Percentiles rank a stretch among this genome's conserved stretches.
Evolutionary conservation across 2,797 vertebrate species (phyloP).

Genomic region (Anguilla megastoma): DNA sequence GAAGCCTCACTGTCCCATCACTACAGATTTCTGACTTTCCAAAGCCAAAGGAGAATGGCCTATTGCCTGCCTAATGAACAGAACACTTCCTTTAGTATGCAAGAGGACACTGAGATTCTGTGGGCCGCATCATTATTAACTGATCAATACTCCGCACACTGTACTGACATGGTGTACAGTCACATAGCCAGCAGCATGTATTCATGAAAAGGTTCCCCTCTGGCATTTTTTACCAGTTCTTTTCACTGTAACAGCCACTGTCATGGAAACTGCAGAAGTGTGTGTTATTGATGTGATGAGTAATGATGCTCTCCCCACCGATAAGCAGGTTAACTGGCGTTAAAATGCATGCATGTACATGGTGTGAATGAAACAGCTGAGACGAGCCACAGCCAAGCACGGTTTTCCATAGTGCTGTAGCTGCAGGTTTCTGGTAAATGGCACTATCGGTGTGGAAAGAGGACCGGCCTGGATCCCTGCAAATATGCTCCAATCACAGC

Average conservation of each 20-base stretch:
- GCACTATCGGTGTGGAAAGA: neutral
- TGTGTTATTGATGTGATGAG: neutral
- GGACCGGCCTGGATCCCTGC: neutral
- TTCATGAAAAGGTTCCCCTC: neutral
- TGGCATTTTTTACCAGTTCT: neutral
- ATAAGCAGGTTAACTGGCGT: slow-evolving; percentile 27
- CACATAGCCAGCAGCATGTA: neutral
- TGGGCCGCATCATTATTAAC: neutral
- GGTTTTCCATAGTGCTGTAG: neutral
- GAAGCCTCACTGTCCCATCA: neutral
- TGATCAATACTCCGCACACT: neutral
- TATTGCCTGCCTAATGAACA: neutral
- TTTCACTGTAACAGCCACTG: neutral
- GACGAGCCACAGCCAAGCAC: neutral
- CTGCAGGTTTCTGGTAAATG: neutral
- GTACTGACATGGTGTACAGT: neutral
- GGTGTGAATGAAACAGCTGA: slow-evolving; percentile 11
- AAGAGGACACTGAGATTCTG: neutral
- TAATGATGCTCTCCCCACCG: slow-evolving; percentile 24
- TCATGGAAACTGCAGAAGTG: neutral
- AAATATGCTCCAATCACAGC: neutral
- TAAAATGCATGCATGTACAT: slow-evolving; percentile 23
- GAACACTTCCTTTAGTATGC: neutral
- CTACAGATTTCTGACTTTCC: neutral
- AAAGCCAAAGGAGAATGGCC: neutral